These are phyloP conservation scores for Bellardia pandia DNA, from an alignment of 2,888 invertebrate species.

Conservation along the genomic window DNA sequence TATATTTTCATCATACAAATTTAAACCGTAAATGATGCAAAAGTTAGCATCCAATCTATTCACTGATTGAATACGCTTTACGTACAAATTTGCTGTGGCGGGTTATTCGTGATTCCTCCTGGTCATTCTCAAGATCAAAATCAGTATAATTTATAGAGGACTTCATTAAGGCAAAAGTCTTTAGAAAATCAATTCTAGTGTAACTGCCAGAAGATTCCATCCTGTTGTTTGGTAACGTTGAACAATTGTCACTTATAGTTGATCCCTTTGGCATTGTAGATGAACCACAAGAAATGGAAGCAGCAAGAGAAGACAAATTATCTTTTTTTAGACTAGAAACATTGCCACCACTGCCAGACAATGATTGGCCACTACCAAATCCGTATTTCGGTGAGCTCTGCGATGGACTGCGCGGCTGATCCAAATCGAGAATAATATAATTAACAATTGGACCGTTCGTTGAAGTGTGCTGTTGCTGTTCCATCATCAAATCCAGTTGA, in stretches of 20 bases:
- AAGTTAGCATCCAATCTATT: constrained; percentile 79
- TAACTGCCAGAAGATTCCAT: constrained; percentile 77
- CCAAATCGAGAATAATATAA: constrained; percentile 83
- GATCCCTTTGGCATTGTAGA: constrained; percentile 66
- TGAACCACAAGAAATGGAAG: constrained; percentile 44
- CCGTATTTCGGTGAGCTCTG: constrained; percentile 75
- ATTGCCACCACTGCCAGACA: constrained; percentile 47
- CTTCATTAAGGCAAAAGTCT: constrained; percentile 94
- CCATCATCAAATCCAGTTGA: constrained; percentile 22
- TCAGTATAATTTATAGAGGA: constrained; percentile 83
- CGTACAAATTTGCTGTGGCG: constrained; percentile 90
- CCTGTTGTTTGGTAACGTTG: constrained; percentile 55
- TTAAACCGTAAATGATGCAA: not conserved
- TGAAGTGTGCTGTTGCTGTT: constrained; percentile 15
- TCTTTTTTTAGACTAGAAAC: constrained; percentile 25
- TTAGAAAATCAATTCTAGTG: constrained; percentile 94
- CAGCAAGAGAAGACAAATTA: not conserved
- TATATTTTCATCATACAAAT: not conserved
- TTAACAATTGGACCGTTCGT: constrained; percentile 80
- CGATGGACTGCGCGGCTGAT: constrained; percentile 81
- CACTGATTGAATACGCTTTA: constrained; percentile 87
- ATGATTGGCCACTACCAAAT: constrained; percentile 76
- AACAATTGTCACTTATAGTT: constrained; percentile 55
- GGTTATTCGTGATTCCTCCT: constrained; percentile 91
- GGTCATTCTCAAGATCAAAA: constrained; percentile 87